phyloP scores from a whole-genome alignment of 2,888 invertebrate genomes.

The Schizaphis graminum region DNA sequence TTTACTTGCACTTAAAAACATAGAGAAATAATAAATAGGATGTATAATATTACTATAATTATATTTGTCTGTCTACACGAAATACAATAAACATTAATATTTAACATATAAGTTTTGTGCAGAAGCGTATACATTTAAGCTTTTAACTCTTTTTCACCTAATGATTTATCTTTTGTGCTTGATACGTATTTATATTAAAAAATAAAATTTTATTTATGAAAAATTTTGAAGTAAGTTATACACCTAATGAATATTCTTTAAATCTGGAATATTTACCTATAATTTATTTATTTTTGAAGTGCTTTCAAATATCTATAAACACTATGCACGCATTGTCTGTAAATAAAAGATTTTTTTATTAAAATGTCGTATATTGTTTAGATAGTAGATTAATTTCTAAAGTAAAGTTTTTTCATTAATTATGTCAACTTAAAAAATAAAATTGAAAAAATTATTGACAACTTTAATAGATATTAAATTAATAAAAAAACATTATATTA shows the following conservation, averaged over 20 bases:
- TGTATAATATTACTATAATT: conserved; percentile 3
- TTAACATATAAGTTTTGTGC: background rate
- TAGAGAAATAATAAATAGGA: background rate
- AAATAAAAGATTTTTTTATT: background rate
- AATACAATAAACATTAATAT: background rate
- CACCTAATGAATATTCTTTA: background rate
- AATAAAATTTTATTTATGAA: background rate
- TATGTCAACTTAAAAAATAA: background rate
- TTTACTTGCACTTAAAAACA: background rate
- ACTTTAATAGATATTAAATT: background rate
- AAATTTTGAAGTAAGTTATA: background rate
- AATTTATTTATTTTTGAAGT: background rate
- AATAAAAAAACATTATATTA: background rate
- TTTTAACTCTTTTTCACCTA: background rate
- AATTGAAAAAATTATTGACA: background rate
- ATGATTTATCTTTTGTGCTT: background rate
- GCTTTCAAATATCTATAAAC: background rate
- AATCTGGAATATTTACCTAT: background rate
- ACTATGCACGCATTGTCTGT: background rate
- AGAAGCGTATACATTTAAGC: background rate
- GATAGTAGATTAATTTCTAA: background rate
- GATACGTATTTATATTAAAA: background rate
- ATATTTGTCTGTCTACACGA: background rate
- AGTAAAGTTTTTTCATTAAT: background rate
- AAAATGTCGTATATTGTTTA: background rate